Evolutionary conservation across 2,888 invertebrate species (phyloP), one percentile per base, ranked within the genome.

Genomic region (Dastarcus helophoroides): DNA sequence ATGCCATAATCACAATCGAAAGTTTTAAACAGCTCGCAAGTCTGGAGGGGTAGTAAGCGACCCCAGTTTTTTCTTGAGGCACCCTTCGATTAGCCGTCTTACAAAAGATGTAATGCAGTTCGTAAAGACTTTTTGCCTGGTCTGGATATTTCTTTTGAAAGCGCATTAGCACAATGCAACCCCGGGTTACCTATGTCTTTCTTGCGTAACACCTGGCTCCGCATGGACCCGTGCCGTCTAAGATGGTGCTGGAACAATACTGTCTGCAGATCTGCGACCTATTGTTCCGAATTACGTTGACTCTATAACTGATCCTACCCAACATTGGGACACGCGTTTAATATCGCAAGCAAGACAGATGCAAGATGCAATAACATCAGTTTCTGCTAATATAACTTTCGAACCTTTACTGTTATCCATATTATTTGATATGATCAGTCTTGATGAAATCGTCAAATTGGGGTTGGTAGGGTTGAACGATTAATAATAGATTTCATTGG

Each of bases 21-120:
- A 24, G 30, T 34, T 23, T 23, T 6, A 23, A 6, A 23, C 6
- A 23, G 23, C 23, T 5, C 6, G 9, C 9, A 5, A 23, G 23
- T 8, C 23, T 23, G 5, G 34, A 26, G 22, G 22, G 33, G 43
- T 42, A 41, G 38, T 39, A 34, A 44, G 31, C 38, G 42, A 40
- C 34, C 38, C 38, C 14, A 29, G 16, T 31, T 37, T 41, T 39
- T 42, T 39, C 25, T 30, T 28, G 3, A 28, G 34, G 29, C 41
- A 43, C 43, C 43, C 45, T 40, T 33, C 40, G 33, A 46, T 46
- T 46, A 46, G 44, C 39, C 35, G 41, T 32, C 21, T 28, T 43
- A 23, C 24, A 17, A 17, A 17, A 17, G 19, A 6, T 17, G n/a
- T 17, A 17, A 17, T 17, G 19, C 23, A 29, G 25, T 38, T 35